Base-by-base conservation (phyloP, 2,113 vertebrate genomes). In the Petrocephalus zakoni region DNA sequence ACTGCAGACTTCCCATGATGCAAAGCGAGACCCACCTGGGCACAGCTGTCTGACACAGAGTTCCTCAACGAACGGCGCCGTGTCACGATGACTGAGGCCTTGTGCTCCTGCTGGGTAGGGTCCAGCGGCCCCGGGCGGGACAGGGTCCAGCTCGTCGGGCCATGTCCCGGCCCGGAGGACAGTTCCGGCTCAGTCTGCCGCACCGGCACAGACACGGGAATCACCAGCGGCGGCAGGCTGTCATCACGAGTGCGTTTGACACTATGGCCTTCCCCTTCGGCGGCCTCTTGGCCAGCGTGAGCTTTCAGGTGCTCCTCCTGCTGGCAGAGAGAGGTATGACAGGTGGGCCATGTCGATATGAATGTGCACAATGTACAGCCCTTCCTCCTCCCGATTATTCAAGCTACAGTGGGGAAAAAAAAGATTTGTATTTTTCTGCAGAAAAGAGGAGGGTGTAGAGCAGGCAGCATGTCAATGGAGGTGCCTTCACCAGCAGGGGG, bases 171-270 rank as follows among this genome's bases (percentile, higher is more conserved):
- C 51, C 53, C 55, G 5, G 86, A 61, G 37, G 56, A 19, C 82
- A 94, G 95, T 0, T 94, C 91, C 2, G 94, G 92, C 11, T 97
- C 97, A 72, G 95, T 93, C 89, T 95, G 93, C 90, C 95, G 96
- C 88, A 99, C 98, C 1, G 98, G 98, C 87, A 99, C 98, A 0
- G 98, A 99, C 68, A 99, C 98, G 0, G 98, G 98, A 94, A 99
- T 99, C 91, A 99, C 96, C 53, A 99, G 96, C 1, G 98, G 98
- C 19, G 96, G 90, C 0, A 99, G 95, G 86, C 94, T 96, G 88
- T 99, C 98, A 52, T 98, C 97, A n/a, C 97, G 94, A 0, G 93
- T 85, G 87, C 95, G 95, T 93, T 97, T 98, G 47, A 94, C 58
- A 56, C 88, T 91, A 22, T 91, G 88, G 0, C 88, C 88, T 37